phyloP scores from a whole-genome alignment of 1,140 invertebrate genomes.

The Heliconius himera region DNA sequence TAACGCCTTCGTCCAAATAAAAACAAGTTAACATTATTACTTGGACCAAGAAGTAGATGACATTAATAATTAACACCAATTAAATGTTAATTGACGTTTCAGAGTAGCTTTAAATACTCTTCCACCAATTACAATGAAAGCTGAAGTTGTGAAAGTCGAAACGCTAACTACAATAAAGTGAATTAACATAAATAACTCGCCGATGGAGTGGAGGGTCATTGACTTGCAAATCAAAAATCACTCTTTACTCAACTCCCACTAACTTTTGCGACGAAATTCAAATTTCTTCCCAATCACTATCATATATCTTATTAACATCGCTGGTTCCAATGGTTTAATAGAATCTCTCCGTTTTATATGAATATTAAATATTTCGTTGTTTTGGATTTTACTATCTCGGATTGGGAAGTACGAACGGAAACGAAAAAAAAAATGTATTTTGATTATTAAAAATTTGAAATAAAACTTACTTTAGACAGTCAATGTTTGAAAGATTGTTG shows the following conservation, averaged over 20 bases:
- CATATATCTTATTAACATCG: background rate
- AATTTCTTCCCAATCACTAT: constrained; percentile 45
- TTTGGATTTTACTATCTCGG: background rate
- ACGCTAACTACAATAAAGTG: constrained; percentile 18
- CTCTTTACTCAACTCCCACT: constrained; percentile 50
- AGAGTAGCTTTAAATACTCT: background rate
- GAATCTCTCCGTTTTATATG: background rate
- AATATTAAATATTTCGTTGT: background rate
- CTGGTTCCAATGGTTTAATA: background rate
- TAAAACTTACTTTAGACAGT: too few species aligned
- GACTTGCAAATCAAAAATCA: constrained; percentile 56
- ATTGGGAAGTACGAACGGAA: background rate
- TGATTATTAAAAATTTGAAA: too few species aligned
- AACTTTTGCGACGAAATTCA: constrained; percentile 47
- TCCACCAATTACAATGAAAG: constrained; percentile 5
- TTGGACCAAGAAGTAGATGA: too few species aligned
- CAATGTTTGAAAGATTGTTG: too few species aligned
- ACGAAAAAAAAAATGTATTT: background rate
- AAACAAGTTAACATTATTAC: too few species aligned
- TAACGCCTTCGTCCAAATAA: too few species aligned
- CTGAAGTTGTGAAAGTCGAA: background rate
- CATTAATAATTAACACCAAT: background rate
- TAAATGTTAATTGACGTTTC: background rate
- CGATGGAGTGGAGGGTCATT: constrained; percentile 46
- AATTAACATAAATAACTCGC: constrained; percentile 41